These are phyloP conservation scores for Papilio helenus DNA, from an alignment of 1,140 invertebrate genomes.

Conservation along the genomic window DNA sequence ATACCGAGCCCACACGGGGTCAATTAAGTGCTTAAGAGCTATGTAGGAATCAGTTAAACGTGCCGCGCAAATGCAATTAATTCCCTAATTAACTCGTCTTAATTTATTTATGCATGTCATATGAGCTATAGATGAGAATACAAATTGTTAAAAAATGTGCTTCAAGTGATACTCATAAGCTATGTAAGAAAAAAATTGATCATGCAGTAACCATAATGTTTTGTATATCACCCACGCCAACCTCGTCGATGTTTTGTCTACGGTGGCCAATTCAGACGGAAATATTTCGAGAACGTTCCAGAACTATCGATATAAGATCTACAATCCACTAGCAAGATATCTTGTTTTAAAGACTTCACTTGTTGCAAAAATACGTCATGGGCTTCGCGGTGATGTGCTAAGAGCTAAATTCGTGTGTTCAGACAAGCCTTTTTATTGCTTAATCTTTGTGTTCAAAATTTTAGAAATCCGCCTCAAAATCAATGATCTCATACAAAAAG, in stretches of 20 bases:
- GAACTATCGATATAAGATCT: constrained; percentile 14
- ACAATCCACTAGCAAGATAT: constrained; percentile 10
- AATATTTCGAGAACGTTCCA: neutral
- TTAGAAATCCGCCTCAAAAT: constrained; percentile 9
- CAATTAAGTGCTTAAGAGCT: neutral
- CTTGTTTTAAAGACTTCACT: constrained; percentile 21
- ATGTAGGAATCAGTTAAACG: neutral
- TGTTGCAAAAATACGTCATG: constrained; percentile 21
- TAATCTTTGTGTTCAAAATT: neutral
- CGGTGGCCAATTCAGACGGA: neutral
- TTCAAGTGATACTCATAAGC: neutral
- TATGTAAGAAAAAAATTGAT: neutral
- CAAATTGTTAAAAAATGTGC: neutral
- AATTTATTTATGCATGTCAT: neutral
- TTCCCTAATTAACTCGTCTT: constrained; percentile 24
- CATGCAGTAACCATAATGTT: neutral
- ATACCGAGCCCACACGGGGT: constrained; percentile 17
- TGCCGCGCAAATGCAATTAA: constrained; percentile 15
- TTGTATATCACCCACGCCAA: constrained; percentile 6
- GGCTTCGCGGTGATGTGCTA: constrained; percentile 1
- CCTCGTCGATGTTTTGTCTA: constrained; percentile 12
- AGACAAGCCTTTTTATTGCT: constrained; percentile 21
- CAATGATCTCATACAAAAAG: neutral
- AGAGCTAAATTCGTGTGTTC: constrained; percentile 16
- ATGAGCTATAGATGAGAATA: neutral